Percentiles rank a stretch among this genome's conserved stretches.
Conservation (phyloP, 2,888 invertebrate genomes). For the Magallana nippona region DNA sequence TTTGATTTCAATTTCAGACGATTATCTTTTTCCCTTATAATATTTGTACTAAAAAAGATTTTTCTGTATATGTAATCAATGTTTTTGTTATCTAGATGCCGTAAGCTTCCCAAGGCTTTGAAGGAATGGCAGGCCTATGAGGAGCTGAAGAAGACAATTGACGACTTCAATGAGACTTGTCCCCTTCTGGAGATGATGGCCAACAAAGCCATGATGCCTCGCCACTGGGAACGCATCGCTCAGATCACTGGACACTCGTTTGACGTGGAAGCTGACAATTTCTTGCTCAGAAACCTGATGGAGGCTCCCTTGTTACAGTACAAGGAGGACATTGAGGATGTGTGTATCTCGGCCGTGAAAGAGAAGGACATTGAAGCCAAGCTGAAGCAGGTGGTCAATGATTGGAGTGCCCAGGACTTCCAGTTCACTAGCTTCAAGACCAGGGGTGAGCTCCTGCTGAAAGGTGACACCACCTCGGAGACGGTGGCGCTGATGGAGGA, state of each 20-base stretch:
- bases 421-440: conserved; percentile 97
- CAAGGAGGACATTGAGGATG: conserved; percentile 98
- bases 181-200: conserved; percentile 96
- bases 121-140: conserved; percentile 98
- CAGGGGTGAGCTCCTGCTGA: conserved; percentile 93
- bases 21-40: background rate
- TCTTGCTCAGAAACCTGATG: conserved; percentile 94
- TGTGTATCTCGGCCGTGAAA: conserved; percentile 98
- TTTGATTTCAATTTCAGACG: background rate
- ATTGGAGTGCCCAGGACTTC: conserved; percentile 93
- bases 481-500: conserved; percentile 97
- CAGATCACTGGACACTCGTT: conserved; percentile 93
- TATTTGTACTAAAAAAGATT: background rate
- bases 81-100: conserved; percentile 84
- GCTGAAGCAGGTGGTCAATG: conserved; percentile 94
- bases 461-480: conserved; percentile 96
- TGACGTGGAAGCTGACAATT: conserved; percentile 95
- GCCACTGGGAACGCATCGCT: conserved; percentile 97
- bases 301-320: conserved; percentile 94
- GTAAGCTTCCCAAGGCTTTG: conserved; percentile 93
- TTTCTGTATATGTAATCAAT: background rate
- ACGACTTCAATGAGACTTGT: conserved; percentile 98
- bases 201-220: conserved; percentile 97
- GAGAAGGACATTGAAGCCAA: conserved; percentile 99
- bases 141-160: conserved; percentile 96